phyloP scores from a whole-genome alignment of 2,888 invertebrate genomes.

The Camptogramma bilineatum region DNA sequence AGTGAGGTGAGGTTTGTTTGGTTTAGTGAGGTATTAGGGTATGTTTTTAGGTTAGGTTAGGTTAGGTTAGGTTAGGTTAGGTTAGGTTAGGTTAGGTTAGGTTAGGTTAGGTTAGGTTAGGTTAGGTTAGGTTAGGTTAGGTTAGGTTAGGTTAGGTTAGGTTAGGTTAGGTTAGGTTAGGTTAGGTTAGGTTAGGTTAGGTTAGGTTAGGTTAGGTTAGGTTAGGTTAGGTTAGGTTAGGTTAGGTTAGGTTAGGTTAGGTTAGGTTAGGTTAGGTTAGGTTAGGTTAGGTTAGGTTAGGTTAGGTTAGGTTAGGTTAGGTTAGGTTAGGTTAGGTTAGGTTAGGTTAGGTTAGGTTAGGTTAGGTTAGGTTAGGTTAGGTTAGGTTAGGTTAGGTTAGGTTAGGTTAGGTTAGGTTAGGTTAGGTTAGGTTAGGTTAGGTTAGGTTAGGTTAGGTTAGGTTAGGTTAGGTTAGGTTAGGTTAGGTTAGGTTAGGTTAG shows the following conservation, averaged over 20 bases:
- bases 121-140: constrained; percentile 32
- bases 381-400: constrained; percentile 39
- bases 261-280: constrained; percentile 40
- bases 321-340: constrained; percentile 35
- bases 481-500: constrained; percentile 33
- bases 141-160: constrained; percentile 37
- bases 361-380: constrained; percentile 37
- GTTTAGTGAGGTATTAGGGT: constrained; percentile 23
- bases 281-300: constrained; percentile 34
- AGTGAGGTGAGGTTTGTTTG: constrained; percentile 31
- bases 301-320: constrained; percentile 36
- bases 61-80: constrained; percentile 33
- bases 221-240: constrained; percentile 42
- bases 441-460: constrained; percentile 35
- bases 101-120: constrained; percentile 26
- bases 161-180: constrained; percentile 39
- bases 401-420: constrained; percentile 41
- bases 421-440: constrained; percentile 34
- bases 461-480: constrained; percentile 32
- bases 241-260: constrained; percentile 38
- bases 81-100: constrained; percentile 27
- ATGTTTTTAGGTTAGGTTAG: constrained; percentile 31
- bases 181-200: constrained; percentile 32
- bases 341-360: constrained; percentile 29
- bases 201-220: constrained; percentile 38